These are phyloP conservation scores for Hylomyscus alleni DNA, from an alignment of 2,797 vertebrate genomes.

Conservation along the genomic window DNA sequence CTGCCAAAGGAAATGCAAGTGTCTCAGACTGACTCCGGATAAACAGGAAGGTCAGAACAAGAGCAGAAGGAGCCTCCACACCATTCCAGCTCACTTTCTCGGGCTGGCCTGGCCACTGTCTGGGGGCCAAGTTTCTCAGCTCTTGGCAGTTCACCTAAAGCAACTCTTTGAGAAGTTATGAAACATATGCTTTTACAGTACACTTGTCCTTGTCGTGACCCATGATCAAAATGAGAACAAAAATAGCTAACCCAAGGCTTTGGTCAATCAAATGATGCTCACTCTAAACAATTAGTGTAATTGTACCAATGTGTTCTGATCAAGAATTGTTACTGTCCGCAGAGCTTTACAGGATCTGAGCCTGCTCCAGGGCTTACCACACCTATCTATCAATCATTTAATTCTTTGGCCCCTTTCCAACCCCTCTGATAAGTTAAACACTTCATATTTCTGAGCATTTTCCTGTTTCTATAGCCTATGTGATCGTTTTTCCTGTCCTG, in stretches of 20 bases:
- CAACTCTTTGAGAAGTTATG: conserved; percentile 18
- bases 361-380: background rate
- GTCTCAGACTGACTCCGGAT: conserved; percentile 72
- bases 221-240: background rate
- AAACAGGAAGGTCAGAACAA: conserved; percentile 77
- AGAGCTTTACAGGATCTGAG: background rate
- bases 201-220: background rate
- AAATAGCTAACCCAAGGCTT: background rate
- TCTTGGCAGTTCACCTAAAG: conserved; percentile 55
- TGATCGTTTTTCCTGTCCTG: background rate
- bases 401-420: background rate
- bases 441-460: conserved; percentile 4
- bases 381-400: background rate
- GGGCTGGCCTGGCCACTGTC: background rate
- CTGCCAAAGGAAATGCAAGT: conserved; percentile 79
- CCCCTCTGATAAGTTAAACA: background rate
- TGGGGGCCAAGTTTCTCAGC: background rate
- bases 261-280: background rate
- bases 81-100: background rate
- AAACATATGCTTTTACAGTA: background rate
- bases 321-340: background rate
- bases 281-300: background rate
- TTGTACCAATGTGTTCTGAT: background rate
- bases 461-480: background rate
- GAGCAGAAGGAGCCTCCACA: conserved; percentile 36